phyloP scores from a whole-genome alignment of 92 coral and sea anemone species.

The Porites evermanni region DNA sequence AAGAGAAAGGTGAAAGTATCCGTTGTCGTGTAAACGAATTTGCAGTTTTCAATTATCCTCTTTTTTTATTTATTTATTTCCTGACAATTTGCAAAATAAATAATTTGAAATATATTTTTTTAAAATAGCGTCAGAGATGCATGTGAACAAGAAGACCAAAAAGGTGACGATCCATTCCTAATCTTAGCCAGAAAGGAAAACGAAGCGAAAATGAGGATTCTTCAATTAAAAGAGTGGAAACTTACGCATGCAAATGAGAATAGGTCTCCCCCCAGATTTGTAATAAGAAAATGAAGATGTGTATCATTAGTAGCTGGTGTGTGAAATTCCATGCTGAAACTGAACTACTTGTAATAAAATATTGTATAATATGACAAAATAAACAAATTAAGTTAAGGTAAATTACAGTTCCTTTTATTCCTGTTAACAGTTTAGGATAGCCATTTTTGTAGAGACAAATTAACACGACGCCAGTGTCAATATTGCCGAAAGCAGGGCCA shows the following conservation, averaged over 20 bases:
- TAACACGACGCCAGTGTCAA: constrained; percentile 6
- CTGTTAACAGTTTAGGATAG: constrained; percentile 20
- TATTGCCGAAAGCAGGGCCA: constrained; percentile 7
- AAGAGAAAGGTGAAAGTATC: constrained; percentile 18
- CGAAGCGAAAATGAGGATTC: constrained; percentile 22
- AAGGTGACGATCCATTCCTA: constrained; percentile 22
- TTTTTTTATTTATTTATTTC: constrained; percentile 1
- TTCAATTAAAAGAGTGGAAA: constrained; percentile 31
- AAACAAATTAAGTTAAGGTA: constrained; percentile 19
- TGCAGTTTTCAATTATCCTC: constrained; percentile 3
- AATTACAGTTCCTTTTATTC: constrained; percentile 4
- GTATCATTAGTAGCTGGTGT: constrained; percentile 13
- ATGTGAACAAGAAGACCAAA: constrained; percentile 10
- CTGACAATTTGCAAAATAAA: constrained; percentile 17
- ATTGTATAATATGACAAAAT: constrained; percentile 9
- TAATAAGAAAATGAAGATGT: constrained; percentile 15
- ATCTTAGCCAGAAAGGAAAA: constrained; percentile 25
- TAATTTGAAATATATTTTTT: not conserved
- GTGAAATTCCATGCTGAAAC: constrained; percentile 5
- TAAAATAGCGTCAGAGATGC: constrained; percentile 19
- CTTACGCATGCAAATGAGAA: constrained; percentile 23
- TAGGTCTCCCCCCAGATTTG: constrained; percentile 31
- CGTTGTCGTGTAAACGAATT: constrained; percentile 11
- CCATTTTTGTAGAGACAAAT: constrained; percentile 24
- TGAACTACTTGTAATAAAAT: constrained; percentile 15